A percentile compares a stretch with the other conserved stretches of the same genome.
phyloP scores from a whole-genome alignment of 2,888 invertebrate species.

The Epistrophella euchroma region DNA sequence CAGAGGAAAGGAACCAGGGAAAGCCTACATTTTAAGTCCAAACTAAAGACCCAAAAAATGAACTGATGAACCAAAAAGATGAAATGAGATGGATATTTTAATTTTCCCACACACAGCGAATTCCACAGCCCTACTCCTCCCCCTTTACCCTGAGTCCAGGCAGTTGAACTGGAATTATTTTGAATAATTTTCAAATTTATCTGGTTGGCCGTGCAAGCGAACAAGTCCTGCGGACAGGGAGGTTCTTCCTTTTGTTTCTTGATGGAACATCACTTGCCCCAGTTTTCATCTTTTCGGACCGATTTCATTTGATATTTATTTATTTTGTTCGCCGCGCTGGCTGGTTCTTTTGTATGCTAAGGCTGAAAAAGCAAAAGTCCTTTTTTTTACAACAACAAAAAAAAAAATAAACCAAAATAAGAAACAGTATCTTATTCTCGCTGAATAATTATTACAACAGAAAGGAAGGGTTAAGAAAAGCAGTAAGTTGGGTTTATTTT shows the following conservation, averaged over 20 bases:
- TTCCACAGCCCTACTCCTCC: background rate
- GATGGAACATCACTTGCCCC: constrained; percentile 19
- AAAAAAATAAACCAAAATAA: constrained; percentile 21
- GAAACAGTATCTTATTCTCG: constrained; percentile 59
- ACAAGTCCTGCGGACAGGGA: constrained; percentile 13
- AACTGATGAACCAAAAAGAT: constrained; percentile 14
- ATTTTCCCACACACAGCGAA: constrained; percentile 48
- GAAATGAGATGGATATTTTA: constrained; percentile 56
- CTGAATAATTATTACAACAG: constrained; percentile 54
- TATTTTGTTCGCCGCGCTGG: constrained; percentile 7
- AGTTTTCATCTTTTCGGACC: constrained; percentile 32
- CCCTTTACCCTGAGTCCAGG: background rate
- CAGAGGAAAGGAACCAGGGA: background rate
- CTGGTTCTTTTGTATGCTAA: constrained; percentile 1
- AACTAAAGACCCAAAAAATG: background rate
- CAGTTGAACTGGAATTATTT: constrained; percentile 51
- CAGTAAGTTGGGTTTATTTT: background rate
- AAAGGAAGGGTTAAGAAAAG: constrained; percentile 49
- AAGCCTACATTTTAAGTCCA: constrained; percentile 26
- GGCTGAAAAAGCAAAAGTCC: constrained; percentile 49
- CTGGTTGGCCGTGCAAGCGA: constrained; percentile 29
- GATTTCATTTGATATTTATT: constrained; percentile 44
- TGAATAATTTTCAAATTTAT: constrained; percentile 74
- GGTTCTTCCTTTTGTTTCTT: background rate
- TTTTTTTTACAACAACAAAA: background rate